Evolutionary conservation across 2,113 vertebrate genomes (phyloP).

Genomic region (Nyctibius bracteatus): DNA sequence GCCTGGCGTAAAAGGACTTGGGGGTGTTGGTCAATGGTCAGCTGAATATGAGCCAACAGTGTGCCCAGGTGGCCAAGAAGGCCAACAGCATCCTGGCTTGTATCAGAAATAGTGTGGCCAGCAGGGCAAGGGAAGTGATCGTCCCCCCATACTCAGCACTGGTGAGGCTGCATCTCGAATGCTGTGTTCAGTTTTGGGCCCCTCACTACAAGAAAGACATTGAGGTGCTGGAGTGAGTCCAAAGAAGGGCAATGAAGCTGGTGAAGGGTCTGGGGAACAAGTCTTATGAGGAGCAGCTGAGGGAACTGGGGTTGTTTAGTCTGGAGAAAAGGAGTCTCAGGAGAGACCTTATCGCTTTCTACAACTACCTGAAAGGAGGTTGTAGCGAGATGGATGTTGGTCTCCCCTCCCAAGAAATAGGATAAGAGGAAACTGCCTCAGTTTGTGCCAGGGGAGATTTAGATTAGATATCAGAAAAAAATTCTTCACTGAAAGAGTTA

Average conservation of each 20-base stretch:
- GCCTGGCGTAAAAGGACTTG: not conserved
- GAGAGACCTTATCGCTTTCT: not conserved
- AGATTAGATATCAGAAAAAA: not conserved
- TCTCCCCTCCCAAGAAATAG: not conserved
- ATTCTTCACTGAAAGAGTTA: not conserved
- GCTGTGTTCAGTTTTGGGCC: too few relatives aligned
- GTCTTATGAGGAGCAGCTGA: not conserved
- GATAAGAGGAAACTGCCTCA: not conserved
- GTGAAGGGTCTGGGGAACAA: not conserved
- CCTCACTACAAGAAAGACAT: not conserved
- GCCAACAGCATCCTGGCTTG: not conserved
- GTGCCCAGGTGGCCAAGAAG: not conserved
- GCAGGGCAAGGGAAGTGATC: not conserved
- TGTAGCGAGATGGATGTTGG: fast-evolving
- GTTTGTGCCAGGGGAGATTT: not conserved
- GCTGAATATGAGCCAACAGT: not conserved
- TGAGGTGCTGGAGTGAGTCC: too few relatives aligned
- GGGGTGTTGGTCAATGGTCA: not conserved
- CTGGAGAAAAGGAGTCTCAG: not conserved
- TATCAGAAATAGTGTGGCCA: not conserved
- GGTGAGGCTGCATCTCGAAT: not conserved
- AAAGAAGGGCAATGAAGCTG: not conserved
- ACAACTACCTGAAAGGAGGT: not conserved
- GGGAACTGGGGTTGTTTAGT: not conserved
- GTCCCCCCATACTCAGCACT: not conserved